Evolutionary conservation across 2,888 invertebrate genomes (phyloP).

Genomic region (Ischnus inquisitorius): DNA sequence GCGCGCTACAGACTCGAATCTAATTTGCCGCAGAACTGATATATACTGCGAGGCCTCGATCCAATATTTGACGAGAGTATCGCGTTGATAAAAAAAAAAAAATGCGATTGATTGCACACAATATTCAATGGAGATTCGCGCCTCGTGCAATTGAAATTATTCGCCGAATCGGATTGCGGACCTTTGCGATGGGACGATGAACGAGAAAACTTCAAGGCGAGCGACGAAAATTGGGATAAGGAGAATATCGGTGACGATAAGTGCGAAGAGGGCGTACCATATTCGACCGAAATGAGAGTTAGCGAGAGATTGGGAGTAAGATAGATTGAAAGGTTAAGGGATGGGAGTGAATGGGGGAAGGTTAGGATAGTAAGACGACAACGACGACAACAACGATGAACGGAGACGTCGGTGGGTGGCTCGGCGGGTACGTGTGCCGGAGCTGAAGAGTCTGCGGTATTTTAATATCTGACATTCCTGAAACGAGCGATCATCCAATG

Average conservation of each 20-base stretch:
- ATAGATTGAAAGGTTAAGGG: constrained; percentile 36
- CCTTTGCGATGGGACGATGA: constrained; percentile 26
- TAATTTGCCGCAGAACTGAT: background rate
- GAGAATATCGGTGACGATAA: constrained; percentile 63
- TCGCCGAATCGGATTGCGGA: background rate
- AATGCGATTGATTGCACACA: background rate
- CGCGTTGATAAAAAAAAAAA: background rate
- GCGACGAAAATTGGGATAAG: constrained; percentile 70
- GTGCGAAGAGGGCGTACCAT: constrained; percentile 1
- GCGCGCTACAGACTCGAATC: background rate
- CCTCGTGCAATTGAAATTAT: background rate
- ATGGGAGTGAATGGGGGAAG: constrained; percentile 60
- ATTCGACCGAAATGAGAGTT: constrained; percentile 37
- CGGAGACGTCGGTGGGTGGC: constrained; percentile 55
- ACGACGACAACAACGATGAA: constrained; percentile 60
- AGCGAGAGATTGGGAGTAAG: constrained; percentile 50
- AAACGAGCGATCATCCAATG: constrained; percentile 81
- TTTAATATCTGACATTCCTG: constrained; percentile 85
- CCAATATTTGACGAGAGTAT: background rate
- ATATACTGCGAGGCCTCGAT: background rate
- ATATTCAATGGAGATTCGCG: background rate
- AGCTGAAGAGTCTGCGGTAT: constrained; percentile 82
- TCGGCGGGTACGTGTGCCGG: constrained; percentile 71
- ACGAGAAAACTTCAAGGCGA: constrained; percentile 64
- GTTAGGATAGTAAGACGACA: constrained; percentile 62